Conservation (phyloP, 1,140 invertebrate species). For the Aphidius gifuensis region DNA sequence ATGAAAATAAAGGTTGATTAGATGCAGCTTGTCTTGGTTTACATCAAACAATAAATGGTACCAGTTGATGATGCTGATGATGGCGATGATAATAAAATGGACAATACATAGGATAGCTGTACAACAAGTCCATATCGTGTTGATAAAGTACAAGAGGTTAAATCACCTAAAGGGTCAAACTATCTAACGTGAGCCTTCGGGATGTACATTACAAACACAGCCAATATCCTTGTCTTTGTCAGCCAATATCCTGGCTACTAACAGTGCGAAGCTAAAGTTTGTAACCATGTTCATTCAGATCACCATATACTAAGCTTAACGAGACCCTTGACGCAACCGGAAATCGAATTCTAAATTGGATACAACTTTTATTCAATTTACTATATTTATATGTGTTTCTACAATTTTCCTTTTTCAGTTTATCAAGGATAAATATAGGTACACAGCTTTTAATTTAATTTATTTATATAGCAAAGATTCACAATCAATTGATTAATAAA, state of each 20-base stretch:
- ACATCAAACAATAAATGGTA: no score
- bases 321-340: slow-evolving; percentile 19
- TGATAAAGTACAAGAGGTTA: no score
- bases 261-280: slow-evolving; percentile 22
- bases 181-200: slow-evolving; percentile 11
- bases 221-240: slow-evolving; percentile 21
- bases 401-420: not conserved
- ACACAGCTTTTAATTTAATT: no score
- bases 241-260: slow-evolving; percentile 28
- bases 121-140: no score
- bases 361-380: not conserved
- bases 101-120: no score
- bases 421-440: no score
- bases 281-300: slow-evolving; percentile 22
- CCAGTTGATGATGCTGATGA: no score
- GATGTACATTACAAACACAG: slow-evolving; percentile 30
- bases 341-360: slow-evolving; percentile 26
- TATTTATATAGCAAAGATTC: no score
- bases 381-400: not conserved
- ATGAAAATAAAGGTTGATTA: no score
- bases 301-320: slow-evolving; percentile 25
- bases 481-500: no score
- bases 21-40: no score
- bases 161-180: slow-evolving; percentile 22
- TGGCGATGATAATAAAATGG: no score